Evolutionary conservation across 2,888 invertebrate species (phyloP), one percentile per base, ranked within the genome.

Genomic region (Criorhina ranunculi): DNA sequence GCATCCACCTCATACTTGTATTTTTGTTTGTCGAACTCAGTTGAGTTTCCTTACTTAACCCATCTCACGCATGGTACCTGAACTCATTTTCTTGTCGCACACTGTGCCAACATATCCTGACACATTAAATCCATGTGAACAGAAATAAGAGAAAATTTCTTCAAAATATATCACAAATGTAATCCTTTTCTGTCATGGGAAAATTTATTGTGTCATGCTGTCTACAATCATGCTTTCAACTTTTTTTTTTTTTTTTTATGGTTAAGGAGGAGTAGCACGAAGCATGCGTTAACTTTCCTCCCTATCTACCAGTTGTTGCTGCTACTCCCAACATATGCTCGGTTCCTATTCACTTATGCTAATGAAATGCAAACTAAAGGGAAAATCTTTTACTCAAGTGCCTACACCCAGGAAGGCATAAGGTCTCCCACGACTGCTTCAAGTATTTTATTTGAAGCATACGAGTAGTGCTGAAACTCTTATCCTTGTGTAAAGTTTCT

Each of bases 281-380:
- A 42, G 24, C 29, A 60, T 24, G 59, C 19, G n/a, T 53, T 42
- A 17, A 57, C 66, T 64, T n/a, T n/a, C 17, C 37, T 49, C 31
- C 42, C 53, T 53, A 31, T 53, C 62, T 53, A 33, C 19, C 40
- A 40, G 72, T 72, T 40, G 40, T 31, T 72, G 12, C 15, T 55
- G 19, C 69, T 35, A 4, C 9, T 15, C n/a, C 3, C 15, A 46
- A 6, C 9, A 7, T 49, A 29, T 17, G 1, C 24, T 24, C 24
- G 11, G 7, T 33, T 62, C 42, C 53, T 19, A 40, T 51, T 76
- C 76, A 67, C 67, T 76, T 76, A 66, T 67, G 76, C 76, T 76
- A 67, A 76, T 76, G 76, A 76, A 67, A 76, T 76, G 76, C 59
- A 59, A 76, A 67, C 76, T 76, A 44, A 64, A 75, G 64, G 64